Percentiles rank a stretch among this genome's conserved stretches.
Conservation (phyloP, 2,797 vertebrate genomes). For the Schizopygopsis pylzovi region DNA sequence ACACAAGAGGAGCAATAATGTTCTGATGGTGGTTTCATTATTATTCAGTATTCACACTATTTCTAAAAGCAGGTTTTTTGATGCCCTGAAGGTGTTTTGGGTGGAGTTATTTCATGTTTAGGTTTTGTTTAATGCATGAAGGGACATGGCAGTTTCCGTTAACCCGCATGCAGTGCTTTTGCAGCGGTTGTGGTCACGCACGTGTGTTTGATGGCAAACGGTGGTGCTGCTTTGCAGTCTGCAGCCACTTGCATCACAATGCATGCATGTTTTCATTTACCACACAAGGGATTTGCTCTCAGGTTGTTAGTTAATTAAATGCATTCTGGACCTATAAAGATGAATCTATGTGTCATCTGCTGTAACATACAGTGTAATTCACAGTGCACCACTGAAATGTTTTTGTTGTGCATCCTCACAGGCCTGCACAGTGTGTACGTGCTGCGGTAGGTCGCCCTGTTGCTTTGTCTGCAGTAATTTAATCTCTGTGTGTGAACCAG, state of each 20-base stretch:
- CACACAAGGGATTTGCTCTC: background rate
- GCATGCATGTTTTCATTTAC: background rate
- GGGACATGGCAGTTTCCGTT: background rate
- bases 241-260: constrained; percentile 1
- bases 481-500: constrained; percentile 46
- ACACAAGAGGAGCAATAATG: constrained; percentile 8
- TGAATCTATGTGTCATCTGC: background rate
- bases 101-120: background rate
- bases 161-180: background rate
- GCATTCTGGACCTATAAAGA: background rate
- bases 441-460: background rate
- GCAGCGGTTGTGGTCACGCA: constrained; percentile 26
- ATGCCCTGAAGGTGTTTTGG: background rate
- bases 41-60: background rate
- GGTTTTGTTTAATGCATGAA: constrained; percentile 6
- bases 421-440: background rate
- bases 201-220: constrained; percentile 12
- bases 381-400: background rate
- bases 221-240: background rate
- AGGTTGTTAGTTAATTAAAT: background rate
- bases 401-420: background rate
- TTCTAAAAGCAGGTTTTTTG: background rate
- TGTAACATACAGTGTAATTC: background rate
- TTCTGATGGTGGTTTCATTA: background rate
- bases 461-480: constrained; percentile 48